Evolutionary conservation across 1,140 invertebrate genomes (phyloP).

Genomic region (Drosophila varians): DNA sequence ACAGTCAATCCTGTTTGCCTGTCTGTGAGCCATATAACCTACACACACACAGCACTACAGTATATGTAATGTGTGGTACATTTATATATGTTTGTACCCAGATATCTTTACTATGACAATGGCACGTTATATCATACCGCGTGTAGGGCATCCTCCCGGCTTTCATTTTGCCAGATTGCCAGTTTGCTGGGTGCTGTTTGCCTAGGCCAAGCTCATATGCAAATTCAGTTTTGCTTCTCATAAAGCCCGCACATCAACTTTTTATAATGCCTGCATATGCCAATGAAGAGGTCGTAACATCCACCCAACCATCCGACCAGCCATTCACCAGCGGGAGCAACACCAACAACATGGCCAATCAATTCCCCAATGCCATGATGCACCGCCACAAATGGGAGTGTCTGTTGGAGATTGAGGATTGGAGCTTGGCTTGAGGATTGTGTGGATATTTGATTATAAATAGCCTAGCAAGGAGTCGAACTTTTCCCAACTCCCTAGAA

Average conservation of each 20-base stretch:
- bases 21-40: conserved; percentile 4
- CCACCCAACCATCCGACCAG: not conserved
- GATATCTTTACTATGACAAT: conserved; percentile 22
- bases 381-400: too few species aligned
- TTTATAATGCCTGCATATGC: conserved; percentile 59
- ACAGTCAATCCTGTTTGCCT: conserved; percentile 22
- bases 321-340: not conserved
- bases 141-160: not conserved
- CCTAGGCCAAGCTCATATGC: conserved; percentile 49
- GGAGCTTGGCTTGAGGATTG: too few species aligned
- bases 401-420: too few species aligned
- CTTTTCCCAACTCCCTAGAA: too few species aligned
- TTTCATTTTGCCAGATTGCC: conserved; percentile 3
- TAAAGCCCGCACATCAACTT: conserved; percentile 56
- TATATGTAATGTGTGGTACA: conserved; percentile 7
- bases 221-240: conserved; percentile 61
- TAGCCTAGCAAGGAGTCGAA: too few species aligned
- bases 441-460: too few species aligned
- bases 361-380: not conserved
- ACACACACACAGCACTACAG: not conserved
- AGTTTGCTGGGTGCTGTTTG: conserved; percentile 16
- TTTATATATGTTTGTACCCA: not conserved
- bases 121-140: conserved; percentile 24
- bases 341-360: not conserved
- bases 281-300: conserved; percentile 40